phyloP scores from a whole-genome alignment of 2,888 invertebrate species.

The Deilephila elpenor region DNA sequence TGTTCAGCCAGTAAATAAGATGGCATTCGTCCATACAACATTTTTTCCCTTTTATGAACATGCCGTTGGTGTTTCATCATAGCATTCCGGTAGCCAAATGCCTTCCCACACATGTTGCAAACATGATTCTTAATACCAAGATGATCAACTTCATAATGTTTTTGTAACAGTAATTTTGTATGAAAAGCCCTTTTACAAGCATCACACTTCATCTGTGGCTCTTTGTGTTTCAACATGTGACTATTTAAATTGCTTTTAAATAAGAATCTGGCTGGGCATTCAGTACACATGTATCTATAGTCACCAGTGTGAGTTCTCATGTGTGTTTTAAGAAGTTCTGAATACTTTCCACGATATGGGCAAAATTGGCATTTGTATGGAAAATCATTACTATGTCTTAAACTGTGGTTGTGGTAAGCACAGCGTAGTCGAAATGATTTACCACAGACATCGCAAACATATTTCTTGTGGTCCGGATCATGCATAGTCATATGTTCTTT shows the following conservation, averaged over 20 bases:
- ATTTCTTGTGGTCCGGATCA: constrained; percentile 63
- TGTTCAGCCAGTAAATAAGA: constrained; percentile 57
- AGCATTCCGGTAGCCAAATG: constrained; percentile 69
- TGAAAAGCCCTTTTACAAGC: constrained; percentile 64
- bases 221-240: constrained; percentile 64
- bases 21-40: constrained; percentile 56
- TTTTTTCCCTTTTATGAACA: constrained; percentile 66
- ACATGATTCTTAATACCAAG: constrained; percentile 68
- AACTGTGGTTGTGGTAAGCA: constrained; percentile 63
- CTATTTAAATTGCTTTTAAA: constrained; percentile 68
- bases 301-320: constrained; percentile 65
- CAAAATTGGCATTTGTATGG: constrained; percentile 65
- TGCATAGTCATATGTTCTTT: constrained; percentile 67
- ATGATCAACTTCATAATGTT: constrained; percentile 66
- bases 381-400: constrained; percentile 62
- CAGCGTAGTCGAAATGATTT: constrained; percentile 63
- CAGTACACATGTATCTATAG: constrained; percentile 67
- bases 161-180: constrained; percentile 55
- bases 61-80: constrained; percentile 69
- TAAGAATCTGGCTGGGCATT: constrained; percentile 65
- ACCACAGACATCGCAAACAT: constrained; percentile 68
- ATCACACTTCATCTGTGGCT: constrained; percentile 63
- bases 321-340: constrained; percentile 61
- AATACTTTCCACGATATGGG: constrained; percentile 60
- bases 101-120: constrained; percentile 66